A percentile compares a stretch with the other conserved stretches of the same genome.
Evolutionary conservation across 2,113 vertebrate genomes (phyloP).

Genomic region (Pao palembangensis): DNA sequence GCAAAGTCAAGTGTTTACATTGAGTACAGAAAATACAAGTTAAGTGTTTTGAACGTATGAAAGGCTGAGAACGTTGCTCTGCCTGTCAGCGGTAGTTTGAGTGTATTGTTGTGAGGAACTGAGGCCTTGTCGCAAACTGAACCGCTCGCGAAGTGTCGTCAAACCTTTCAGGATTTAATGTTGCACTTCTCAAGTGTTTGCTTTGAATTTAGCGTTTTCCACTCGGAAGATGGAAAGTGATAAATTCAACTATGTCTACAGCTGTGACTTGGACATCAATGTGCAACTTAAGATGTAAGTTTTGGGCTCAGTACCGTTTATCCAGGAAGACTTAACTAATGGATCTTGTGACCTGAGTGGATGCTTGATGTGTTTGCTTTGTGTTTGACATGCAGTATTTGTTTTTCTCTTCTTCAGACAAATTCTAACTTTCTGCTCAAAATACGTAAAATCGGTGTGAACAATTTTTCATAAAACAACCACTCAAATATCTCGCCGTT

Average conservation of each 20-base stretch:
- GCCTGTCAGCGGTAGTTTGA: neutral
- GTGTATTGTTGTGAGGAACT: constrained; percentile 12
- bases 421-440: neutral
- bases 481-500: neutral
- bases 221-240: constrained; percentile 81
- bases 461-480: neutral
- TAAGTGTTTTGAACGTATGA: neutral
- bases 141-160: constrained; percentile 28
- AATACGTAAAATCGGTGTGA: neutral
- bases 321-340: constrained; percentile 21
- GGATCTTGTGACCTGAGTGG: constrained; percentile 32
- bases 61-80: neutral
- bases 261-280: constrained; percentile 95
- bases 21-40: constrained; percentile 19
- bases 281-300: constrained; percentile 98
- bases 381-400: neutral
- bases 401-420: neutral
- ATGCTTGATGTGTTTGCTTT: constrained; percentile 1
- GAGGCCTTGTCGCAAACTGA: constrained; percentile 55
- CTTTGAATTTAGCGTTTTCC: constrained; percentile 26
- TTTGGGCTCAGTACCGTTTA: neutral
- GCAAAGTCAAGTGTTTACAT: constrained; percentile 34
- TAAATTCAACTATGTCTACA: constrained; percentile 92
- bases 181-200: constrained; percentile 26
- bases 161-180: constrained; percentile 48